phyloP scores from a whole-genome alignment of 2,888 invertebrate genomes.

The Tubiluchus corallicola region DNA sequence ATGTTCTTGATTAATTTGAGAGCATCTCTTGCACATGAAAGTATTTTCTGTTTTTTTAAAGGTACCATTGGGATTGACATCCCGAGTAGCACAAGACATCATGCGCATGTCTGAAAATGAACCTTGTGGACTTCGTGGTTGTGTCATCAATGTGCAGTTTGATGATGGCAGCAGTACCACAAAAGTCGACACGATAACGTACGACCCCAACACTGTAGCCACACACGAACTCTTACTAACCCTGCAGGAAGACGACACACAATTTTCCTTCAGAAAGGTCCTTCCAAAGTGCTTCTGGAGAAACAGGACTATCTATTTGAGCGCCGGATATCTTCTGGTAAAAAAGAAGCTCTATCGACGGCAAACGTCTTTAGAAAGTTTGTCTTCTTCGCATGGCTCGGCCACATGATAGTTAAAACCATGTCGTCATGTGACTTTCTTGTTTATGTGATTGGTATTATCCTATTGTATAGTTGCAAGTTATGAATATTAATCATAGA shows the following conservation, averaged over 20 bases:
- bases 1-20: no score
- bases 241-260: conserved; percentile 61
- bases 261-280: conserved; percentile 44
- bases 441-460: no score
- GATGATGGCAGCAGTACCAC: conserved; percentile 43
- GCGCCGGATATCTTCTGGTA: conserved; percentile 66
- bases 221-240: conserved; percentile 78
- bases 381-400: no score
- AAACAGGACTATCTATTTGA: conserved; percentile 69
- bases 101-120: conserved; percentile 65
- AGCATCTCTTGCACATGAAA: no score
- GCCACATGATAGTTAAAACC: no score
- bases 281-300: conserved; percentile 56
- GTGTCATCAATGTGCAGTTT: conserved; percentile 68
- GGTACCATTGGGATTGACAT: conserved; percentile 59
- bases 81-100: conserved; percentile 56
- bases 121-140: conserved; percentile 64
- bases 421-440: no score
- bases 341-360: conserved; percentile 82
- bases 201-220: conserved; percentile 66
- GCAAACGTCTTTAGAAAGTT: no score
- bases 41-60: no score
- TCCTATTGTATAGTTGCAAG: no score
- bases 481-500: no score
- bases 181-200: conserved; percentile 59